Percentiles rank a stretch among this genome's conserved stretches.
These are phyloP conservation scores for Pogonognathellus flavescens DNA, from an alignment of 1,140 invertebrate genomes.

Conservation along the genomic window DNA sequence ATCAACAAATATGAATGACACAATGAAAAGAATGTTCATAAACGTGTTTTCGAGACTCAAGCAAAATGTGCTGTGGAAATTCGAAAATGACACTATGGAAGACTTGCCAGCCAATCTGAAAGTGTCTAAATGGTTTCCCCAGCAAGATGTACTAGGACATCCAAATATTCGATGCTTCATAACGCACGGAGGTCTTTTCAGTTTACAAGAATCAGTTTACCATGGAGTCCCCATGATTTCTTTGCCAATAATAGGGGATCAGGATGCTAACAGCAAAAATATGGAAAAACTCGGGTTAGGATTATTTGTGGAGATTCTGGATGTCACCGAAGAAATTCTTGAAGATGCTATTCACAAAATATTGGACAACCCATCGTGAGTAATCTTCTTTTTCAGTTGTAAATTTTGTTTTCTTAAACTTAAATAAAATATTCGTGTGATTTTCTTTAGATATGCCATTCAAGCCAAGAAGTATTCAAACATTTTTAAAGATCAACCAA, in stretches of 20 bases:
- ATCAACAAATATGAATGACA: slow-evolving; percentile 72
- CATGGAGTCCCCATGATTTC: slow-evolving; percentile 44
- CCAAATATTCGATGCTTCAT: slow-evolving; percentile 73
- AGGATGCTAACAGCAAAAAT: slow-evolving; percentile 37
- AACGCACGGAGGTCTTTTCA: slow-evolving; percentile 74
- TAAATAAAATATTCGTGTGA: not conserved
- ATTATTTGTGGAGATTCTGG: not conserved
- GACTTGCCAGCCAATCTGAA: slow-evolving; percentile 77
- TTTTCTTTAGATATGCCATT: not conserved
- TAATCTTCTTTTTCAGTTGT: not conserved
- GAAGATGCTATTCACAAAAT: not conserved
- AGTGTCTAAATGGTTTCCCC: slow-evolving; percentile 82
- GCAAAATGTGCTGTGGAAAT: slow-evolving; percentile 70
- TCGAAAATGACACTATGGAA: slow-evolving; percentile 67
- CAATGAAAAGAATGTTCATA: slow-evolving; percentile 67
- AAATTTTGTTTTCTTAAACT: not conserved
- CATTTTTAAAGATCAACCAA: slow-evolving; percentile 38
- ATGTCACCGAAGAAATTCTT: not conserved
- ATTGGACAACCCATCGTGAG: not conserved
- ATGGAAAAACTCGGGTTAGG: not conserved
- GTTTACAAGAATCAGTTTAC: slow-evolving; percentile 71
- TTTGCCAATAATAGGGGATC: slow-evolving; percentile 55
- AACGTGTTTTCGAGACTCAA: slow-evolving; percentile 68
- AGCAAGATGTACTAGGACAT: slow-evolving; percentile 80
- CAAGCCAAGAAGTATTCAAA: not conserved